A percentile compares a stretch with the other conserved stretches of the same genome.
Evolutionary conservation across 2,113 vertebrate species (phyloP).

Genomic region (Bufo bufo): DNA sequence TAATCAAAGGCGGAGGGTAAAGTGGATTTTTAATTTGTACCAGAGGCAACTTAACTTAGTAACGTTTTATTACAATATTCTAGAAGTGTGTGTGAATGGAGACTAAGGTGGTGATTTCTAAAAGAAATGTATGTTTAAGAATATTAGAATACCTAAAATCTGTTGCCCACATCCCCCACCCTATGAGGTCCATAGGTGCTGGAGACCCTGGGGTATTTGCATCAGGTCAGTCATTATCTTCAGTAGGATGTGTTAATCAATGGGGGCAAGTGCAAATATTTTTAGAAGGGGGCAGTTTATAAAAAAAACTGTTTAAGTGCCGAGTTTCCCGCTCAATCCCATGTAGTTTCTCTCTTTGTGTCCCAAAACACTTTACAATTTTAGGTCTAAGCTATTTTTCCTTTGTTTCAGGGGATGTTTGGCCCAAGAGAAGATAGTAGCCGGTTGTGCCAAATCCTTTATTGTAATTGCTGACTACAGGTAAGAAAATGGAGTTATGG

Average conservation of each 20-base stretch:
- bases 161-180: too few species aligned
- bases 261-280: too few species aligned
- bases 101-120: too few species aligned
- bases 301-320: too few species aligned
- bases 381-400: neutral
- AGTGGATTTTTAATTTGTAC: neutral
- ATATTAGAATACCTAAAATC: too few species aligned
- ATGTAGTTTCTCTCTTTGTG: neutral
- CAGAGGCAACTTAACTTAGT: neutral
- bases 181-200: too few species aligned
- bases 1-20: slow-evolving; percentile 99
- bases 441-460: slow-evolving; percentile 90
- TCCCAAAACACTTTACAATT: neutral
- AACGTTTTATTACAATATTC: neutral
- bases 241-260: too few species aligned
- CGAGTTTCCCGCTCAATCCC: too few species aligned
- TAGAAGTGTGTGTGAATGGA: neutral
- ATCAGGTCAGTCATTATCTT: too few species aligned
- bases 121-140: too few species aligned
- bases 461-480: slow-evolving; percentile 96
- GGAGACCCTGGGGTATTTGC: too few species aligned
- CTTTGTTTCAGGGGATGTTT: slow-evolving; percentile 83
- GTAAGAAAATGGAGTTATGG: slow-evolving; percentile 66
- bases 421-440: slow-evolving; percentile 97
- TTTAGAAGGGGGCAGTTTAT: too few species aligned